These are phyloP conservation scores for Oryzias sinensis DNA, from an alignment of 2,797 vertebrate species.

Conservation along the genomic window DNA sequence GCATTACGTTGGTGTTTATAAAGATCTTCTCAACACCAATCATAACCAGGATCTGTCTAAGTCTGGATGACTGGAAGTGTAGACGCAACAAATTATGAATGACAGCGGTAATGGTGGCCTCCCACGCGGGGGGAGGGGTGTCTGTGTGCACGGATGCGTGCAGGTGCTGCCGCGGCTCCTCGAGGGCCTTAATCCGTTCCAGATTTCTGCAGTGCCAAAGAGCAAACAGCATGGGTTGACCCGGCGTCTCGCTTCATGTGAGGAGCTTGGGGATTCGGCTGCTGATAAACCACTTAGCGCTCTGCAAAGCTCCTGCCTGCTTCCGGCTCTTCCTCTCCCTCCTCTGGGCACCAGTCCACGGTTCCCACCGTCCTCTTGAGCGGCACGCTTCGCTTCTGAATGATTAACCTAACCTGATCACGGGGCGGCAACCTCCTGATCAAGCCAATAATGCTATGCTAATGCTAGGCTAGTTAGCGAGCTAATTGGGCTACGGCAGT, in stretches of 20 bases:
- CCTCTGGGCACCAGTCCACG: too few species aligned
- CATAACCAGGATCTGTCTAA: not conserved
- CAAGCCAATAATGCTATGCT: conserved; percentile 10
- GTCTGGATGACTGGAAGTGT: conserved; percentile 5
- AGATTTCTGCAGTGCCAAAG: conserved; percentile 43
- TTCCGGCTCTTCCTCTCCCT: conserved; percentile 1
- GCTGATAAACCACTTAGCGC: conserved; percentile 60
- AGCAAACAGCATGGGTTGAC: conserved; percentile 43
- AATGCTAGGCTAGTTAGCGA: conserved; percentile 42
- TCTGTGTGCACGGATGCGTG: not conserved
- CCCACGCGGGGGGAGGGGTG: conserved; percentile 1
- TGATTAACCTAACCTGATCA: not conserved
- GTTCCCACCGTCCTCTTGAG: conserved; percentile 2
- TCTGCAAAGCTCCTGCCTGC: conserved; percentile 30
- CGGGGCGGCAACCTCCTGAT: not conserved
- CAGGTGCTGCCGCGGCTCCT: conserved; percentile 18
- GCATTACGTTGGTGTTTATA: too few species aligned
- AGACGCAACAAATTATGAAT: conserved; percentile 33
- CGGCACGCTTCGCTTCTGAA: not conserved
- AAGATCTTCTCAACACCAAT: too few species aligned
- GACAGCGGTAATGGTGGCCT: conserved; percentile 11
- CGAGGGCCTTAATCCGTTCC: conserved; percentile 45
- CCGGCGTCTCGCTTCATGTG: conserved; percentile 15
- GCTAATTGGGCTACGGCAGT: conserved; percentile 70
- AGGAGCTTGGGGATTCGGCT: conserved; percentile 7